Evolutionary conservation across 2,888 invertebrate species (phyloP), one percentile per base, ranked within the genome.

Genomic region (Thymelicus sylvestris): DNA sequence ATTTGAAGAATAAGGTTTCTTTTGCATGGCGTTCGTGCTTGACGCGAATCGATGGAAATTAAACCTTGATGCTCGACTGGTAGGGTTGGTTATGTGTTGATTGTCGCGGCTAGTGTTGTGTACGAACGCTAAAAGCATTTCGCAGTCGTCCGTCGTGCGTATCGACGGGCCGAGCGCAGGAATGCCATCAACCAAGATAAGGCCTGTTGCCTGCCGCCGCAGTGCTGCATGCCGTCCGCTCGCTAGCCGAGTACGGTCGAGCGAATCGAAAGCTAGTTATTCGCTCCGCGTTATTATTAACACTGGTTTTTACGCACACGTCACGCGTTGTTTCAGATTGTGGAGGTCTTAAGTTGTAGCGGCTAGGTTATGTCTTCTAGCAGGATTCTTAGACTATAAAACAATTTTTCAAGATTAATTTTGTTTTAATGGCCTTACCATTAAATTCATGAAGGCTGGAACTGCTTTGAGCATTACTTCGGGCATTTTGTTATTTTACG

Each of bases 121-220:
- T 87, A 88, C 87, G 90, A 89, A 88, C 88, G 87, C 88, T 93
- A 92, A 92, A 92, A 93, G 93, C 93, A 90, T 92, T 93, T 93
- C 90, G 91, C 92, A 92, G 93, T 92, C 89, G 89, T 85, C 87
- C 86, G 89, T 88, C 90, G 91, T 92, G 90, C 91, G 91, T 93
- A 92, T 92, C 92, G 89, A 86, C 85, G 85, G 86, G 12, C 81
- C 87, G 87, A 84, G 89, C 90, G 84, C 77, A 86, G 91, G 93
- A 93, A 93, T 93, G 92, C 91, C 91, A 91, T 92, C 91, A 88
- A 87, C 88, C 82, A 87, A 92, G 93, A 93, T 93, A 93, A 93
- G 88, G 87, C 86, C 80, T 82, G 85, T 86, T 60, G 57, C 57
- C 57, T 15, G 50, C 63, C 55, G 63, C 84, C 55, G 0, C 19